A percentile compares a stretch with the other conserved stretches of the same genome.
These are phyloP conservation scores for Xestia sexstrigata DNA, from an alignment of 2,888 invertebrate genomes.

Conservation along the genomic window DNA sequence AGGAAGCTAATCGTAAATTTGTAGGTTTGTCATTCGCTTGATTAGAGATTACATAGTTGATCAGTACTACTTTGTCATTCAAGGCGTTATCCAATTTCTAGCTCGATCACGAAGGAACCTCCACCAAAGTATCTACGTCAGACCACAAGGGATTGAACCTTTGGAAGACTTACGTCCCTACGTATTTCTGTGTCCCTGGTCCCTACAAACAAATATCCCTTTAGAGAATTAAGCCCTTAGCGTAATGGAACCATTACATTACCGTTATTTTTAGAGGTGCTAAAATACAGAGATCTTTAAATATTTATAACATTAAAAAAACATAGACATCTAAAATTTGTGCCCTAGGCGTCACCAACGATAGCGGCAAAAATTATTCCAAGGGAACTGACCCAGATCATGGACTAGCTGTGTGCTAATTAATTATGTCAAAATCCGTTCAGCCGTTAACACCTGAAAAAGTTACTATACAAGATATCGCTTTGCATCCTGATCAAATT, in stretches of 20 bases:
- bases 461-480: neutral
- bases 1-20: neutral
- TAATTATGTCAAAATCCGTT: neutral
- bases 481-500: neutral
- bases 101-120: neutral
- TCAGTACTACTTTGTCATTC: neutral
- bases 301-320: constrained; percentile 3
- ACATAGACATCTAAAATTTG: neutral
- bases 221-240: constrained; percentile 19
- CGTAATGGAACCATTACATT: constrained; percentile 1
- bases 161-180: constrained; percentile 37
- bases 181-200: constrained; percentile 14
- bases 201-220: constrained; percentile 23
- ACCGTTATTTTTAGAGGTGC: constrained; percentile 4
- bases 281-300: neutral
- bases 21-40: neutral
- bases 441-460: neutral
- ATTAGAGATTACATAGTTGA: neutral
- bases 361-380: neutral
- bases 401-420: neutral
- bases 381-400: neutral
- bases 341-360: neutral
- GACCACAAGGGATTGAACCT: constrained; percentile 42
- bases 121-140: constrained; percentile 25
- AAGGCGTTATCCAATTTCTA: neutral